These are phyloP conservation scores for Pithys albifrons DNA, from an alignment of 2,113 vertebrate genomes.

Conservation along the genomic window DNA sequence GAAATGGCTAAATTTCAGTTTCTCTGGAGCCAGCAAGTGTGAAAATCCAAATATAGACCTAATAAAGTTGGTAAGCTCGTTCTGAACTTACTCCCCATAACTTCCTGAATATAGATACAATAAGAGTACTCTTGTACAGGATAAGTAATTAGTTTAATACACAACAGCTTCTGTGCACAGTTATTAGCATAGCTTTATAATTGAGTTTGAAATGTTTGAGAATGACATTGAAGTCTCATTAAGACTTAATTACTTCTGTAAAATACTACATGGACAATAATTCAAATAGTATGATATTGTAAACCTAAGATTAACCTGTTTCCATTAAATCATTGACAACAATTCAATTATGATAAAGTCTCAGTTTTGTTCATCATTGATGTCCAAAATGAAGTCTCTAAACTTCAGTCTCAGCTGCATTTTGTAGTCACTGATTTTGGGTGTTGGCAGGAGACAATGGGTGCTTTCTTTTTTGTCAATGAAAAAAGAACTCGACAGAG, in stretches of 20 bases:
- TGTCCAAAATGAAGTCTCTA: background rate
- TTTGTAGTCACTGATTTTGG: background rate
- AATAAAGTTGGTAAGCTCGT: background rate
- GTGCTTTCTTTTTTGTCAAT: background rate
- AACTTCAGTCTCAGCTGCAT: background rate
- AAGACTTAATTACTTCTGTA: background rate
- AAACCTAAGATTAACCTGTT: background rate
- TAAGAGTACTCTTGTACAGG: background rate
- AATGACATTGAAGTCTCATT: background rate
- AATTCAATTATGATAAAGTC: background rate
- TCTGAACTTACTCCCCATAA: background rate
- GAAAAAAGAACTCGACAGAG: background rate
- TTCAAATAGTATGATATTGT: background rate
- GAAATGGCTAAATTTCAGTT: background rate
- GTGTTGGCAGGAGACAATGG: background rate
- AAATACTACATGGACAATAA: background rate
- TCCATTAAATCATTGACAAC: background rate
- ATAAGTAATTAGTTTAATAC: background rate
- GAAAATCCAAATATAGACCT: background rate
- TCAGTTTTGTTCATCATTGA: background rate
- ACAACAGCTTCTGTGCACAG: background rate
- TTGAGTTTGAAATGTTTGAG: background rate
- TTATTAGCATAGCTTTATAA: background rate
- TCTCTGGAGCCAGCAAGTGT: background rate
- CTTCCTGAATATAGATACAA: accelerated